Percentiles rank a stretch among this genome's conserved stretches.
These are phyloP conservation scores for Phrixothrix hirtus DNA, from an alignment of 2,888 invertebrate species.

Conservation along the genomic window DNA sequence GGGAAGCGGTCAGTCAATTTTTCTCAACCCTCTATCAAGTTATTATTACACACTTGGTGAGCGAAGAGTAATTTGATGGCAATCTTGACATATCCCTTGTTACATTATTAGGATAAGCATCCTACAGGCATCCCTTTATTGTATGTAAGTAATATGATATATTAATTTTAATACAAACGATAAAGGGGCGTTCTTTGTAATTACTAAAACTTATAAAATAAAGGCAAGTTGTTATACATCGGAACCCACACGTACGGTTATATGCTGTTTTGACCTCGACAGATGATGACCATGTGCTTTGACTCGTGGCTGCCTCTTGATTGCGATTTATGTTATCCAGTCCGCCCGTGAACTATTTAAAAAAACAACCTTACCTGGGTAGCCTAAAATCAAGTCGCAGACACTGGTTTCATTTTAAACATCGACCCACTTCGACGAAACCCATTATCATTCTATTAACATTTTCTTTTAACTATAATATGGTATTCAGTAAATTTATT, in stretches of 20 bases:
- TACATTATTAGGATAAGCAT: constrained; percentile 12
- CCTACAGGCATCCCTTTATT: constrained; percentile 2
- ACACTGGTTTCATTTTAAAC: constrained; percentile 1
- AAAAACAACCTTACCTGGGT: constrained; percentile 11
- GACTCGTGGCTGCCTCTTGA: constrained; percentile 37
- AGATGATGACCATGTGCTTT: constrained; percentile 36
- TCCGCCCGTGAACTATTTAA: constrained; percentile 32
- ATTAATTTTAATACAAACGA: constrained; percentile 11
- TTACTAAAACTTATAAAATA: constrained; percentile 19
- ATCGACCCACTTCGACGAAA: constrained; percentile 5
- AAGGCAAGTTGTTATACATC: constrained; percentile 33
- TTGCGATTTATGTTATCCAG: constrained; percentile 38
- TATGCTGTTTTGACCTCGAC: constrained; percentile 30
- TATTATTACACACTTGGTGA: constrained; percentile 44
- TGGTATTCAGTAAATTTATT: constrained; percentile 7
- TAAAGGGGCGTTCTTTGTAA: background rate
- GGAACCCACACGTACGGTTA: constrained; percentile 37
- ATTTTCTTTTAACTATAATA: constrained; percentile 9
- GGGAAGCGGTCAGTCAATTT: constrained; percentile 36
- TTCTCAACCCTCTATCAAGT: constrained; percentile 39
- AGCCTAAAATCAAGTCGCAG: constrained; percentile 6
- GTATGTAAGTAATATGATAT: constrained; percentile 1
- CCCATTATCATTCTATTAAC: constrained; percentile 14
- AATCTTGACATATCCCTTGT: constrained; percentile 25
- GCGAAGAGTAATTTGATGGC: constrained; percentile 41